Evolutionary conservation across 92 coral and sea anemone genomes (phyloP).

Genomic region (Bergia sp.): DNA sequence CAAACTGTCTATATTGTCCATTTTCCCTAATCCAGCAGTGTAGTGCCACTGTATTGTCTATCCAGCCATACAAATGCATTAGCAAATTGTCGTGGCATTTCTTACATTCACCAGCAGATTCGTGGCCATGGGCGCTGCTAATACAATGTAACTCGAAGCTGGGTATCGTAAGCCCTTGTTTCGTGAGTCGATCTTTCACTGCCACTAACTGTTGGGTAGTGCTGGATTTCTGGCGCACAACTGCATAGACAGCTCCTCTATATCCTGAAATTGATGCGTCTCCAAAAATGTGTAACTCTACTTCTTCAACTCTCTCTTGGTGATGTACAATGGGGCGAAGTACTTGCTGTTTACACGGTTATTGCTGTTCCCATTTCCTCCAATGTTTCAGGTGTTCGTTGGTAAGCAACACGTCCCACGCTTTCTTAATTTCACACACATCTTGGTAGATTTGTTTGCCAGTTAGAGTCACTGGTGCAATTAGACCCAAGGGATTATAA

Average conservation of each 20-base stretch:
- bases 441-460: slow-evolving; percentile 64
- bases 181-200: slow-evolving; percentile 47
- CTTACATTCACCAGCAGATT: slow-evolving; percentile 50
- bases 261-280: slow-evolving; percentile 48
- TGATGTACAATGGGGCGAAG: slow-evolving; percentile 52
- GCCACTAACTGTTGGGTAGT: slow-evolving; percentile 56
- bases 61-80: slow-evolving; percentile 41
- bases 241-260: slow-evolving; percentile 62
- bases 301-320: slow-evolving; percentile 25
- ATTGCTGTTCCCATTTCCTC: slow-evolving; percentile 56
- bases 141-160: slow-evolving; percentile 52
- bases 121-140: slow-evolving; percentile 56
- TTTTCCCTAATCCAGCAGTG: slow-evolving; percentile 54
- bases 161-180: slow-evolving; percentile 50
- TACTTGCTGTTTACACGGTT: slow-evolving; percentile 32
- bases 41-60: slow-evolving; percentile 62
- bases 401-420: slow-evolving; percentile 54
- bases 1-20: slow-evolving; percentile 62
- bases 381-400: slow-evolving; percentile 34
- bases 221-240: slow-evolving; percentile 54
- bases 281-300: slow-evolving; percentile 52
- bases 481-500: slow-evolving; percentile 58
- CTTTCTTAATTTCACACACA: slow-evolving; percentile 50
- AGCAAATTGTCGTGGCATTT: slow-evolving; percentile 48
- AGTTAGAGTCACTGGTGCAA: slow-evolving; percentile 49